Base-by-base conservation (phyloP, 2,113 vertebrate species). In the Etheostoma cragini region DNA sequence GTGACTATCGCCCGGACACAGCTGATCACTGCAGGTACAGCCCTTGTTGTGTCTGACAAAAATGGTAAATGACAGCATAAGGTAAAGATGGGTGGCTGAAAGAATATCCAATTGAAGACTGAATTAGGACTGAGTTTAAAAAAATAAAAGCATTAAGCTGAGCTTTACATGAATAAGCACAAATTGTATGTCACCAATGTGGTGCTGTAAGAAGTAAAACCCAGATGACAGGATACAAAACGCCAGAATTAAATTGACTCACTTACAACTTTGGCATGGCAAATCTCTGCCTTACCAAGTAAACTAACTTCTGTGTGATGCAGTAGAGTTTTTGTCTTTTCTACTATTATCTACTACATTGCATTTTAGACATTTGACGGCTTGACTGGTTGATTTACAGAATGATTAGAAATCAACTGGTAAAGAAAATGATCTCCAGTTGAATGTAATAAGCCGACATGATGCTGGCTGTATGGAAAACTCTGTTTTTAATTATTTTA, bases 1-100 rank as follows among this genome's bases (percentile, higher is more conserved):
- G 89, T 95, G 88, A 99, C 86, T 33, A 92, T 89, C 57, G 89
- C 3, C 73, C 95, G 95, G 76, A 99, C 83, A 90, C 95, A 96
- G 77, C 76, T 92, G 83, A 97, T 91, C 81, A 97, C 83, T 46
- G 92, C 92, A 15, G 92, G 94, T 69, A 95, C 93, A 0, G 69
- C 80, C 26, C 81, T 90, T 8, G 73, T 64, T 65, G 76, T 81
- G 17, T 93, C 95, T 95, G 86, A 12, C 17, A 75, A 72, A 85
- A 81, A 71, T 14, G 21, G 22, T 8, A 30, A 83, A 76, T 5
- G 5, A 64, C 78, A 33, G 15, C 24, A 72, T 64, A 16, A 60
- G 5, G 24, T 24, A 11, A 65, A 69, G 26, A 33, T 47, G 16
- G 3, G 3, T 46, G 22, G 3, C 56, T 45, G 49, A 56, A 30